phyloP scores from a whole-genome alignment of 2,888 invertebrate genomes.

The Cataglyphis rosenhaueri region DNA sequence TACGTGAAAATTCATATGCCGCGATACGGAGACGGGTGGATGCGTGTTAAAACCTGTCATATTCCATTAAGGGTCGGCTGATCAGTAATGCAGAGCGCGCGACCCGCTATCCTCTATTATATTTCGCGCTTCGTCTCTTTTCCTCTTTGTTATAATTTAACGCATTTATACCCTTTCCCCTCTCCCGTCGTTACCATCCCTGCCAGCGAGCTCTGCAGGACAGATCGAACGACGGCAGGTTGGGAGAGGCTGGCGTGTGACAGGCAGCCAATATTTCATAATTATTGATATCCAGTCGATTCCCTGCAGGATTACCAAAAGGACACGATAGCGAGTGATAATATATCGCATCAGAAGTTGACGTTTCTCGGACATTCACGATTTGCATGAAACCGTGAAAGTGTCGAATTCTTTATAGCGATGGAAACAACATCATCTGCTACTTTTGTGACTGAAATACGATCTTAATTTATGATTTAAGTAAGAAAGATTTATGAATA shows the following conservation, averaged over 20 bases:
- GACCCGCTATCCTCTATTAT: conserved; percentile 67
- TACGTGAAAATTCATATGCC: conserved; percentile 54
- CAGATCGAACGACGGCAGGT: conserved; percentile 33
- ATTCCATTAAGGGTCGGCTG: conserved; percentile 70
- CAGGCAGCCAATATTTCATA: conserved; percentile 77
- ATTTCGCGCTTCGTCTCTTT: conserved; percentile 70
- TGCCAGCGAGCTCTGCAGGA: conserved; percentile 15
- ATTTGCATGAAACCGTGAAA: not conserved
- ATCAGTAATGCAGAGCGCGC: conserved; percentile 71
- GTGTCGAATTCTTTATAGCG: not conserved
- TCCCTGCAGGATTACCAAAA: conserved; percentile 56
- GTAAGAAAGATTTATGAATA: not conserved
- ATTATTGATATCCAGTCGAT: conserved; percentile 73
- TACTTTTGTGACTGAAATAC: not conserved
- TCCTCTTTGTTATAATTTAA: conserved; percentile 74
- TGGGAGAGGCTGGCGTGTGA: conserved; percentile 64
- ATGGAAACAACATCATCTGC: not conserved
- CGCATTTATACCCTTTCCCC: conserved; percentile 68
- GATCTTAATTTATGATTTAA: conserved; percentile 2
- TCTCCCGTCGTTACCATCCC: not conserved
- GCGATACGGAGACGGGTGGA: conserved; percentile 33
- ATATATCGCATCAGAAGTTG: conserved; percentile 66
- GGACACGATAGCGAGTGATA: conserved; percentile 60
- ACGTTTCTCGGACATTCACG: conserved; percentile 29
- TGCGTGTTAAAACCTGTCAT: conserved; percentile 69